Percentiles rank a stretch among this genome's conserved stretches.
phyloP scores from a whole-genome alignment of 2,888 invertebrate species.

The Brachypterus glaber region DNA sequence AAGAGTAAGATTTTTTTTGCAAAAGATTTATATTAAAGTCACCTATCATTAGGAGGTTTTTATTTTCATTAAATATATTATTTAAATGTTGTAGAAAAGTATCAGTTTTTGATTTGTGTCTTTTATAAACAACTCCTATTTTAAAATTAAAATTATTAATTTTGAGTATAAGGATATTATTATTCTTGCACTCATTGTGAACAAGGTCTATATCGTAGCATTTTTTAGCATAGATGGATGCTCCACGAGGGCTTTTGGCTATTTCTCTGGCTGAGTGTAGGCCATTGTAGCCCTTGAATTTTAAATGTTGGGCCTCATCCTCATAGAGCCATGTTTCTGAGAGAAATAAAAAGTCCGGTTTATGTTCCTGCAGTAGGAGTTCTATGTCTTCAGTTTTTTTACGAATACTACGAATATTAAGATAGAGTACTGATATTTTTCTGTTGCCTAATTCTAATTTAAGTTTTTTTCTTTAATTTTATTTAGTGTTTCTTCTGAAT shows the following conservation, averaged over 20 bases:
- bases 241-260: constrained; percentile 1
- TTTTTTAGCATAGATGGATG: no score
- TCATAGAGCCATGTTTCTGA: no score
- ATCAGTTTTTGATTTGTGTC: no score
- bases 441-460: neutral
- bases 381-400: neutral
- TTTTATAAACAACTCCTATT: constrained; percentile 8
- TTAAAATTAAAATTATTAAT: constrained; percentile 5
- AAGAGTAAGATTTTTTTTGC: constrained; percentile 3
- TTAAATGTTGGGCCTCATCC: constrained; percentile 4
- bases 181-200: neutral
- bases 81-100: constrained; percentile 6
- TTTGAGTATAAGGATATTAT: no score
- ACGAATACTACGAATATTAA: constrained; percentile 1
- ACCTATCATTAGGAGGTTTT: no score
- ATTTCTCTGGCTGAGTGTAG: neutral
- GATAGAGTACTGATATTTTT: neutral
- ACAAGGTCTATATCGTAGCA: neutral
- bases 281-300: constrained; percentile 1
- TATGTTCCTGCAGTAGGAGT: neutral
- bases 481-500: neutral
- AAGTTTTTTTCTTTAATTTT: neutral
- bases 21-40: no score
- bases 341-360: constrained; percentile 9
- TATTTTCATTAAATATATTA: constrained; percentile 8